A percentile compares a stretch with the other conserved stretches of the same genome.
Conservation (phyloP, 2,797 vertebrate species). For the Protosalanx chinensis region DNA sequence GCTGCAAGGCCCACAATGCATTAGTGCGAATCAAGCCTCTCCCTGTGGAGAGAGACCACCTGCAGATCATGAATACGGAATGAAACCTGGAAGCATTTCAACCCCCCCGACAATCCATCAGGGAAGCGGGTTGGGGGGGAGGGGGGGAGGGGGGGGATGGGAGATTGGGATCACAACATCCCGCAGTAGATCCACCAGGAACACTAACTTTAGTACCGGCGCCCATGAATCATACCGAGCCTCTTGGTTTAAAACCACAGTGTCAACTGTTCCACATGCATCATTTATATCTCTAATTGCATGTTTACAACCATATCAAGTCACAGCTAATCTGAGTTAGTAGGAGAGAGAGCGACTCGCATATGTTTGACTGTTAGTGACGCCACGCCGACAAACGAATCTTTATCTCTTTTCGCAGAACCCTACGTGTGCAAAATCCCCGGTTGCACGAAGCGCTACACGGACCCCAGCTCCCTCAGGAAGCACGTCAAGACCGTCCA, state of each 20-base stretch:
- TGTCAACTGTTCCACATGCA: constrained; percentile 8
- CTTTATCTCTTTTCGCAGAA: constrained; percentile 71
- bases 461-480: constrained; percentile 92
- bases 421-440: constrained; percentile 95
- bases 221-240: constrained; percentile 31
- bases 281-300: constrained; percentile 38
- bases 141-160: constrained; percentile 1
- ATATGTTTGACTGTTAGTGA: constrained; percentile 27
- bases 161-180: constrained; percentile 21
- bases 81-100: constrained; percentile 49
- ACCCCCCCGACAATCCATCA: constrained; percentile 43
- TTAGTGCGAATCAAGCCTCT: constrained; percentile 53
- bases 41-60: constrained; percentile 54
- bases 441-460: constrained; percentile 95
- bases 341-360: constrained; percentile 32
- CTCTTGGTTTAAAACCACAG: constrained; percentile 11
- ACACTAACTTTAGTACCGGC: constrained; percentile 26
- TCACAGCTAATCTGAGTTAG: constrained; percentile 33
- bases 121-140: neutral
- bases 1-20: constrained; percentile 57
- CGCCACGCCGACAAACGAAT: constrained; percentile 3
- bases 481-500: constrained; percentile 98
- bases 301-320: constrained; percentile 16
- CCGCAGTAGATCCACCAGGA: neutral
- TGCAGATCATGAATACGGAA: constrained; percentile 47